A percentile compares a stretch with the other conserved stretches of the same genome.
These are phyloP conservation scores for Syngnathus typhle DNA, from an alignment of 2,113 vertebrate species.

Conservation along the genomic window DNA sequence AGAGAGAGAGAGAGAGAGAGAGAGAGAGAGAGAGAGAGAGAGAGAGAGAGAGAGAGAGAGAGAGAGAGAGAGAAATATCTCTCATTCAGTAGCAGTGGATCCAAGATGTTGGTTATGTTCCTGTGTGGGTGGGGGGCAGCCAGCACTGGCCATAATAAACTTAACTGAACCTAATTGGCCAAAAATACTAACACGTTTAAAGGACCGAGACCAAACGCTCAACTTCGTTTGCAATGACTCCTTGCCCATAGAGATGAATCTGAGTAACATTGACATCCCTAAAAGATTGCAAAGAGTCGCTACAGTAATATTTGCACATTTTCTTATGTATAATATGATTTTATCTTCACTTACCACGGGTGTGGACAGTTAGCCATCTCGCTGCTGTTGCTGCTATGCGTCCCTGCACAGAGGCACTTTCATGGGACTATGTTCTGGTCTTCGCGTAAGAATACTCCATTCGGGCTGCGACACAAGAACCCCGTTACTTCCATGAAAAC, in stretches of 20 bases:
- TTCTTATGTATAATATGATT: too few relatives aligned
- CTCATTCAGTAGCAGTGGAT: too few relatives aligned
- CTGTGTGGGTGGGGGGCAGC: conserved; percentile 49
- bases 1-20: too few relatives aligned
- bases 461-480: conserved; percentile 40
- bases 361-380: conserved; percentile 62
- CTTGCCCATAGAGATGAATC: background rate
- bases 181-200: background rate
- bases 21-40: too few relatives aligned
- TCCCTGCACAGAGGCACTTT: conserved; percentile 42
- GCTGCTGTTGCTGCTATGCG: conserved; percentile 30
- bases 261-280: too few relatives aligned
- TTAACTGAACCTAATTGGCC: background rate
- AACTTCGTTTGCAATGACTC: background rate
- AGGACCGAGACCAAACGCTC: background rate
- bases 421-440: conserved; percentile 64
- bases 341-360: conserved; percentile 56
- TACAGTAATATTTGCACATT: background rate
- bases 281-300: background rate
- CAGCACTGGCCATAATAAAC: conserved; percentile 6
- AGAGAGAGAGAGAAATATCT: too few relatives aligned
- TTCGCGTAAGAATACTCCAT: conserved; percentile 51
- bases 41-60: too few relatives aligned
- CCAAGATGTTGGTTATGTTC: conserved; percentile 5
- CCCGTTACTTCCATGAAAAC: conserved; percentile 41